Evolutionary conservation across 2,888 invertebrate species (phyloP).

Genomic region (Leptinotarsa haldemani): DNA sequence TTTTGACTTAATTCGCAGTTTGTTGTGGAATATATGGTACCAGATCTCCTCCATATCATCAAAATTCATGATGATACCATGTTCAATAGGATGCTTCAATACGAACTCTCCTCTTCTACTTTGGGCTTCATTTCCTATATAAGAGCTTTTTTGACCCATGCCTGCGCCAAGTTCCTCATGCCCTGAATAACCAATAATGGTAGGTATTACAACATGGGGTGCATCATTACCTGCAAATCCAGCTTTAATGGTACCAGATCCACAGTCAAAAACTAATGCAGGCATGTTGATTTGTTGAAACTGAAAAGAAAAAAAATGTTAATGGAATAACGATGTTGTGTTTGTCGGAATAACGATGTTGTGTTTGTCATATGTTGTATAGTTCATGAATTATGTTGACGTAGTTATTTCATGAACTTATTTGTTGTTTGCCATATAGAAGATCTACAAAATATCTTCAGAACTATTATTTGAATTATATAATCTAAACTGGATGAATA

Average conservation of each 20-base stretch:
- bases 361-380: too few relatives aligned
- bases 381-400: too few relatives aligned
- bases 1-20: slow-evolving; percentile 90
- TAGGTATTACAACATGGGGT: slow-evolving; percentile 95
- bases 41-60: slow-evolving; percentile 99
- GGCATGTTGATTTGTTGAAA: slow-evolving; percentile 74
- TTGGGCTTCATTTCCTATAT: slow-evolving; percentile 73
- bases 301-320: slow-evolving; percentile 52
- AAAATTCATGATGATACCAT: slow-evolving; percentile 98
- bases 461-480: too few relatives aligned
- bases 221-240: slow-evolving; percentile 97
- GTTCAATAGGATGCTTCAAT: slow-evolving; percentile 83
- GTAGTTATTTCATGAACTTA: too few relatives aligned
- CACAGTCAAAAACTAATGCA: slow-evolving; percentile 96
- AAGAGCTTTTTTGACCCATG: neutral
- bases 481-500: too few relatives aligned
- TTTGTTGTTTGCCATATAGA: too few relatives aligned
- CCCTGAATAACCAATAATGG: slow-evolving; percentile 92
- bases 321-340: too few relatives aligned
- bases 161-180: slow-evolving; percentile 97
- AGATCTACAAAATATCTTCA: too few relatives aligned
- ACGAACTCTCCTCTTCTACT: slow-evolving; percentile 96
- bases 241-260: slow-evolving; percentile 98
- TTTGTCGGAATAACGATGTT: too few relatives aligned
- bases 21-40: neutral